Evolutionary conservation across 2,113 vertebrate genomes (phyloP).

Genomic region (Malurus alboscapulatus): DNA sequence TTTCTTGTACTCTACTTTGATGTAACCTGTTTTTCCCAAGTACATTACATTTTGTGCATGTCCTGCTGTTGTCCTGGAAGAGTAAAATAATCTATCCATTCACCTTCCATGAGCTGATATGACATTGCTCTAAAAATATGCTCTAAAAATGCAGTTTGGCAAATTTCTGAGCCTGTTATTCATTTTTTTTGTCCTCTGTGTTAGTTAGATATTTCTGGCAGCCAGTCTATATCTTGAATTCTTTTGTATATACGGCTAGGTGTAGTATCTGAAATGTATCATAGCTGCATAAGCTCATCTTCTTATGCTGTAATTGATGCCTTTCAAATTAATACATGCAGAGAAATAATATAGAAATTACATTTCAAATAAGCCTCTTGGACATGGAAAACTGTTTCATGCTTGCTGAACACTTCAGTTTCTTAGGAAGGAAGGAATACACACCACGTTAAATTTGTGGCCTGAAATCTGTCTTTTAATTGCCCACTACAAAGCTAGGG

Average conservation of each 20-base stretch:
- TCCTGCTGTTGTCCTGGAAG: neutral
- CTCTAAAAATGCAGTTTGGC: neutral
- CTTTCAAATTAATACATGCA: neutral
- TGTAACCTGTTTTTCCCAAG: neutral
- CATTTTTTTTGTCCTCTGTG: neutral
- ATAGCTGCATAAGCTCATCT: neutral
- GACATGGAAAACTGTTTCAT: neutral
- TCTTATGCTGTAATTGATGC: neutral
- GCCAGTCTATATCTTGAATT: neutral
- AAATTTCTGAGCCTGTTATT: neutral
- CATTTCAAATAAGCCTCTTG: neutral
- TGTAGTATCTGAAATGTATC: neutral
- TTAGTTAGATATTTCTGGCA: neutral
- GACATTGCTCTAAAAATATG: neutral
- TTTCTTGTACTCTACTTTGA: neutral
- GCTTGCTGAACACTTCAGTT: neutral
- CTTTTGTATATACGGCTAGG: neutral
- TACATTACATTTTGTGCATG: neutral
- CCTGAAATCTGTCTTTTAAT: neutral
- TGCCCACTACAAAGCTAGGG: neutral
- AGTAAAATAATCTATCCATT: neutral
- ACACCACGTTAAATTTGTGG: neutral
- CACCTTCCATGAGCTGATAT: neutral
- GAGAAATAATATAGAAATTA: neutral
- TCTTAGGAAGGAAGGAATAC: neutral